Conservation (phyloP, 2,797 vertebrate species). For the Sternarchorhynchus goeldii region DNA sequence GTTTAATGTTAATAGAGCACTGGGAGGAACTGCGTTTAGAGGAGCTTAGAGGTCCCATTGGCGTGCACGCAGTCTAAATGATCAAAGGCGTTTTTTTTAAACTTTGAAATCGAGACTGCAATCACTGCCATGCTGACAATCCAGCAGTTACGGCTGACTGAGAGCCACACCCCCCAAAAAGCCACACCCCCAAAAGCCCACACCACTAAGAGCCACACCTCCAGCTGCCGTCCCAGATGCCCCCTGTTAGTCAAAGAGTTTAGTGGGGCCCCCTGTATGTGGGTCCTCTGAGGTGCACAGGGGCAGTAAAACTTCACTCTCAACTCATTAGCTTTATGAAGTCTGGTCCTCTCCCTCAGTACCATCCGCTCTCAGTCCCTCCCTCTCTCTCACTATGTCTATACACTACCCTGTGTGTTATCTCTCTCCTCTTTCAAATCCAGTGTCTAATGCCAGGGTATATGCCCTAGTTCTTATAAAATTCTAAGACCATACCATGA, state of each 20-base stretch:
- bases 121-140: constrained; percentile 15
- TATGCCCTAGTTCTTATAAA: too few species aligned
- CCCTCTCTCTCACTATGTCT: constrained; percentile 2
- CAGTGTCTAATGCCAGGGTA: not conserved
- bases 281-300: too few species aligned
- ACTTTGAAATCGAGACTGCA: constrained; percentile 46
- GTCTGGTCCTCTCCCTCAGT: constrained; percentile 18
- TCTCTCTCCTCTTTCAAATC: not conserved
- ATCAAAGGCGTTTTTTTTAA: constrained; percentile 52
- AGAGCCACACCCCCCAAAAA: constrained; percentile 22
- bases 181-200: constrained; percentile 51
- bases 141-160: constrained; percentile 4
- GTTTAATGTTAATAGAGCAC: constrained; percentile 58
- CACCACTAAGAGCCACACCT: not conserved
- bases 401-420: not conserved
- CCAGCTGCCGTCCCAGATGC: too few species aligned
- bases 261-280: too few species aligned
- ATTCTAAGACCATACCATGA: constrained; percentile 29
- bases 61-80: constrained; percentile 29
- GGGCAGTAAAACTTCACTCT: not conserved
- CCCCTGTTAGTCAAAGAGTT: too few species aligned
- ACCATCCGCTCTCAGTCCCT: constrained; percentile 1
- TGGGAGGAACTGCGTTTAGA: constrained; percentile 10
- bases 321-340: constrained; percentile 39
- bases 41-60: constrained; percentile 47